phyloP scores from a whole-genome alignment of 2,797 vertebrate species.

The Pangasius larnaudii region DNA sequence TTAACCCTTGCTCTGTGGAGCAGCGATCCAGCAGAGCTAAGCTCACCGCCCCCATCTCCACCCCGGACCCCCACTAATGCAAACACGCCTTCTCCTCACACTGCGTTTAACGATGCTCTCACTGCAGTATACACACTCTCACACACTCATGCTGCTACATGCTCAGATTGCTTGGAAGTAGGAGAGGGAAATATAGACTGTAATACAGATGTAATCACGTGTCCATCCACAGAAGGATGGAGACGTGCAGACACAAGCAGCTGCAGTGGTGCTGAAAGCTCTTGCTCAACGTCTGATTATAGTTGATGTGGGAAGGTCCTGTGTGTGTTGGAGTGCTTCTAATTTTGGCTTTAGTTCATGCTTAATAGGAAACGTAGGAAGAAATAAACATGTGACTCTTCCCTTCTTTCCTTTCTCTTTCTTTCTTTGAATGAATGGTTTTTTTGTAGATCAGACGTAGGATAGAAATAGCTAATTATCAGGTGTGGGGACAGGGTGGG shows the following conservation, averaged over 20 bases:
- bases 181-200: neutral
- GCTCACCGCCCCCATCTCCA: neutral
- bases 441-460: neutral
- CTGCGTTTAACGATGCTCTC: neutral
- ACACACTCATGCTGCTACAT: constrained; percentile 33
- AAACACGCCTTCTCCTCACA: constrained; percentile 26
- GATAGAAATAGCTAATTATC: neutral
- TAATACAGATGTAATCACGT: constrained; percentile 1
- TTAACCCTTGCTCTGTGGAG: constrained; percentile 48
- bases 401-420: neutral
- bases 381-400: neutral
- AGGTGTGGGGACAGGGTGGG: neutral
- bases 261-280: neutral
- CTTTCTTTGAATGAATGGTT: neutral
- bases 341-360: constrained; percentile 7
- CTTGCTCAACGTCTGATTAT: neutral
- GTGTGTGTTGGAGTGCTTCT: neutral
- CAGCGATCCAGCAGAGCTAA: constrained; percentile 38
- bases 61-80: constrained; percentile 13
- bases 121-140: constrained; percentile 4
- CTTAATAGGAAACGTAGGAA: neutral
- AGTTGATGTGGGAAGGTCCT: neutral
- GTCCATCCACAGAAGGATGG: neutral
- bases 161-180: neutral
- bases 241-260: neutral